Conservation (phyloP, 2,797 vertebrate genomes). For the Sebastiscus tertius region DNA sequence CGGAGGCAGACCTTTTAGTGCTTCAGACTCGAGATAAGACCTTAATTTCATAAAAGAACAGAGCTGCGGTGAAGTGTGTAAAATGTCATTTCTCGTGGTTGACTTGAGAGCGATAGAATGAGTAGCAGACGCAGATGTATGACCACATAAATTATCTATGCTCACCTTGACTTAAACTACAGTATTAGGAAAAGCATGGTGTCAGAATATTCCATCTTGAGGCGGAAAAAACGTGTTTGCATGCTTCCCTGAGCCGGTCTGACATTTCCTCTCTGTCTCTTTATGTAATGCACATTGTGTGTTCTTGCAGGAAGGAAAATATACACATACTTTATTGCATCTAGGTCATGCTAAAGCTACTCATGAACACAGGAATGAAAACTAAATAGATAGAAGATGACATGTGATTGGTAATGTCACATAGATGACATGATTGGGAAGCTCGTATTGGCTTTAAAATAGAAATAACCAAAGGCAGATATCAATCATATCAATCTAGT, state of each 20-base stretch:
- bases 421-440: conserved; percentile 16
- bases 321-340: conserved; percentile 3
- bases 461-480: conserved; percentile 10
- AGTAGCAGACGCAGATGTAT: background rate
- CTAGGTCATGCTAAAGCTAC: conserved; percentile 33
- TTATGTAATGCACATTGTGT: conserved; percentile 24
- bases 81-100: conserved; percentile 21
- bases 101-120: conserved; percentile 12
- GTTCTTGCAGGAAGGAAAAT: conserved; percentile 15
- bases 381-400: conserved; percentile 12
- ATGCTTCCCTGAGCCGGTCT: background rate
- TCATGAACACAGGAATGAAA: conserved; percentile 6
- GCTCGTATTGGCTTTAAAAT: conserved; percentile 10
- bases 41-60: conserved; percentile 17
- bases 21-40: background rate
- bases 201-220: conserved; percentile 3
- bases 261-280: conserved; percentile 24
- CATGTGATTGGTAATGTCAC: conserved; percentile 27
- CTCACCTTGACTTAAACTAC: conserved; percentile 33
- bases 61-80: conserved; percentile 16
- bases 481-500: conserved; percentile 4
- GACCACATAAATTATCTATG: conserved; percentile 33
- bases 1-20: background rate
- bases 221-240: background rate
- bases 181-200: background rate